A percentile compares a stretch with the other conserved stretches of the same genome.
Conservation (phyloP, 2,888 invertebrate species). For the Acanthacorydalis orientalis region DNA sequence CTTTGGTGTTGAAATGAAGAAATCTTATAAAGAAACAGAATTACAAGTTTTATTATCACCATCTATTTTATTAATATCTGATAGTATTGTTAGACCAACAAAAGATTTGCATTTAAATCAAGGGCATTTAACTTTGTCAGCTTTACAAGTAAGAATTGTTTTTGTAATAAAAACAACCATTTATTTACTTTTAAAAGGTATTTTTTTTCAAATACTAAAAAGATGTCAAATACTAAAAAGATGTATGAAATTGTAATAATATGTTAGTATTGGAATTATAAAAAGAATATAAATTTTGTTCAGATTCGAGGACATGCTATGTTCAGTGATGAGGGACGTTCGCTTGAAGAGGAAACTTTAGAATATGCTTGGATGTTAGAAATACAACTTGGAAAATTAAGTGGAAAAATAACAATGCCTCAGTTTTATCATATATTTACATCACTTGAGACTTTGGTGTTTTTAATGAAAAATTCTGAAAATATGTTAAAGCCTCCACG, state of each 20-base stretch:
- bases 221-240: too few relatives aligned
- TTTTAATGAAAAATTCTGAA: conserved; percentile 75
- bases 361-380: conserved; percentile 98
- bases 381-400: conserved; percentile 81
- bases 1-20: conserved; percentile 95
- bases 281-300: neutral
- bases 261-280: conserved; percentile 2
- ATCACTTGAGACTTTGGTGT: conserved; percentile 73
- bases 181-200: neutral
- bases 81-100: conserved; percentile 49
- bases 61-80: conserved; percentile 63
- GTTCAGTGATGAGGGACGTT: conserved; percentile 85
- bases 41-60: conserved; percentile 82
- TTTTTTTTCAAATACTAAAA: conserved; percentile 11
- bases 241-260: too few relatives aligned
- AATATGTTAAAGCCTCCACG: conserved; percentile 76
- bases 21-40: conserved; percentile 78
- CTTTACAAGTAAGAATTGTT: conserved; percentile 44
- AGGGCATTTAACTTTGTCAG: conserved; percentile 72
- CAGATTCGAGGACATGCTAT: conserved; percentile 86
- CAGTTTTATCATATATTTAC: conserved; percentile 71
- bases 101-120: conserved; percentile 60
- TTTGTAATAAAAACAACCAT: neutral
- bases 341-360: conserved; percentile 81
- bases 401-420: conserved; percentile 77